A percentile compares a stretch with the other conserved stretches of the same genome.
Evolutionary conservation across 2,888 invertebrate species (phyloP).

Genomic region (Ichneumoninae sp.): DNA sequence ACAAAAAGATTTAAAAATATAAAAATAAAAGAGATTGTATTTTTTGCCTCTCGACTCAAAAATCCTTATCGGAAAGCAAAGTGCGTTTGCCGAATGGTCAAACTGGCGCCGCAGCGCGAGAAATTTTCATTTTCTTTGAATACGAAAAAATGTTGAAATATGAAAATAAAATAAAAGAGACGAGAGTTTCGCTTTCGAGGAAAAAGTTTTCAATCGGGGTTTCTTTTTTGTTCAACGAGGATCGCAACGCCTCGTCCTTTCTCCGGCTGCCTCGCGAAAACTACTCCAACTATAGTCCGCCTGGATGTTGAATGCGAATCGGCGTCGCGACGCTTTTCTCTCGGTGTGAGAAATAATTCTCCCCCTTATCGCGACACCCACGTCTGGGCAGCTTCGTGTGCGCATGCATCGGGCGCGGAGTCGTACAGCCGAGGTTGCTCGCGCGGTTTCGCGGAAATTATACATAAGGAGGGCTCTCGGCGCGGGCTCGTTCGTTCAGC

Average conservation of each 20-base stretch:
- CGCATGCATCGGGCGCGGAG: constrained; percentile 15
- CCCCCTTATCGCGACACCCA: constrained; percentile 51
- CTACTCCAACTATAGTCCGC: not conserved
- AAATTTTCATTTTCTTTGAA: too few species aligned
- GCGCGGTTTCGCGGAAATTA: constrained; percentile 66
- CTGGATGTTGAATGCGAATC: constrained; percentile 11
- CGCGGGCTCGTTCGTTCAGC: constrained; percentile 39
- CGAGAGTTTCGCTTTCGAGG: not conserved
- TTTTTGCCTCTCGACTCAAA: not conserved
- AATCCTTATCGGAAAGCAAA: not conserved
- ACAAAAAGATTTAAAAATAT: too few species aligned
- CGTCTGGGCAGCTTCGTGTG: constrained; percentile 52
- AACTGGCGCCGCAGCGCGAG: too few species aligned
- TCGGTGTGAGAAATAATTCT: constrained; percentile 14
- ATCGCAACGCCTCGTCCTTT: not conserved
- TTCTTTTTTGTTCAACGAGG: not conserved
- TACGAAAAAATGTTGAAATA: not conserved
- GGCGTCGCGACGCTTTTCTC: not conserved
- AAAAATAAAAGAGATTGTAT: not conserved
- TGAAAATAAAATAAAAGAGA: not conserved
- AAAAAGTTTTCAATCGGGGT: constrained; percentile 1
- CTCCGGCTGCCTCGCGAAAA: constrained; percentile 12
- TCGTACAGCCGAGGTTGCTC: constrained; percentile 14
- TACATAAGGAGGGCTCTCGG: constrained; percentile 46
- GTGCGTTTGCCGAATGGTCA: not conserved